Base-by-base conservation (phyloP, 2,113 vertebrate species). In the Urocolius indicus region DNA sequence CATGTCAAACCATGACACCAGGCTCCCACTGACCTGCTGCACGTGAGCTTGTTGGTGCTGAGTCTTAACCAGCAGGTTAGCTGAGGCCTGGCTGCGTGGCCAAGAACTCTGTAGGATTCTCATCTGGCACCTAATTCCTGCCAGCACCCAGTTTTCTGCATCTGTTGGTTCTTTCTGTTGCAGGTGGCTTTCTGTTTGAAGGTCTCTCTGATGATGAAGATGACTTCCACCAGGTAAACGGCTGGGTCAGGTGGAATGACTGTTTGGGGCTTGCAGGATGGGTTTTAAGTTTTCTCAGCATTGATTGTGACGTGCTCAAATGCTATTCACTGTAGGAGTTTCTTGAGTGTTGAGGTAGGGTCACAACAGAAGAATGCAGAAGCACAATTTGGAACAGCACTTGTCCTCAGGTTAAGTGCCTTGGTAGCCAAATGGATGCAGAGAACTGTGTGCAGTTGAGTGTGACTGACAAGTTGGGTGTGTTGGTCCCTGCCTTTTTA, bases 121-220 rank as follows among this genome's bases (percentile, higher is more conserved):
- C 4, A 1, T 4, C n/a, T 38, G 41, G 21, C 38, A 14, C 41
- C 26, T 3, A 0, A 1, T 41, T 76, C 74, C 30, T 72, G 29
- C 36, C 6, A 67, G 46, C 30, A 13, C 34, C 20, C 2, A 0
- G 7, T 80, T 80, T 65, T 80, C 65, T 61, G 7, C 34, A 13
- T 65, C 77, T 71, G 36, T 76, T 43, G 45, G 6, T 80, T 84
- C 32, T 45, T n/a, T 84, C 84, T 92, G 24, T 21, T 94, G 49
- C 97, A 99, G 99, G 99, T 94, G 99, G 99, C 69, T 99, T 99
- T 97, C 98, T 99, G 92, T 99, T 99, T 78, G 99, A 99, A 76
- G 99, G 99, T 84, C 98, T 99, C 81, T 99, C 99, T 20, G 99
- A 99, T 22, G 99, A 99, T 11, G 99, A 99, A 57, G 99, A 99